Conservation (phyloP, 2,888 invertebrate genomes). For the Epirrhoe tristata region DNA sequence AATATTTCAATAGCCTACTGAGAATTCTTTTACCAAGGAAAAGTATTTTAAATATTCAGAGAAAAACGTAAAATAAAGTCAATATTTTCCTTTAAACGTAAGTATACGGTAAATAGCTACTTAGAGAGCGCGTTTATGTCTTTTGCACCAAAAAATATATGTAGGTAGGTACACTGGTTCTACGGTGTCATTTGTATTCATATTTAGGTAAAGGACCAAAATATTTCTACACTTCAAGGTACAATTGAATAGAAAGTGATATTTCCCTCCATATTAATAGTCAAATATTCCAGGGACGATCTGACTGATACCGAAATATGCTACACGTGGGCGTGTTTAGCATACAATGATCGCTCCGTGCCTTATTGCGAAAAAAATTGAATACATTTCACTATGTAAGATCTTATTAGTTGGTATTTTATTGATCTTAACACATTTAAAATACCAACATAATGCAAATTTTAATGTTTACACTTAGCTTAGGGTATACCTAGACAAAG, state of each 20-base stretch:
- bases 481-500: no score
- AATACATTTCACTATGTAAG: conserved; percentile 11
- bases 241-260: conserved; percentile 28
- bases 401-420: no score
- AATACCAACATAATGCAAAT: no score
- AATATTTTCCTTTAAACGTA: neutral
- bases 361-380: conserved; percentile 28
- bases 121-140: conserved; percentile 26
- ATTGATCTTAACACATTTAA: no score
- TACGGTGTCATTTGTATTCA: no score
- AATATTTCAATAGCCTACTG: neutral
- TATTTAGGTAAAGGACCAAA: neutral
- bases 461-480: no score
- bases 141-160: conserved; percentile 18
- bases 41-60: no score
- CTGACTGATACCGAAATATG: conserved; percentile 35
- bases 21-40: neutral
- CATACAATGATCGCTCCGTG: conserved; percentile 49
- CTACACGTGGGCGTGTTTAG: conserved; percentile 46
- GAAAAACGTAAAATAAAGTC: neutral
- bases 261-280: conserved; percentile 13
- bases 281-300: conserved; percentile 38
- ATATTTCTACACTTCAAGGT: neutral
- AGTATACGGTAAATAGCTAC: neutral
- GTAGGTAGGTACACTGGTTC: no score